A percentile compares a stretch with the other conserved stretches of the same genome.
Conservation (phyloP, 2,888 invertebrate genomes). For the Icerya purchasi region DNA sequence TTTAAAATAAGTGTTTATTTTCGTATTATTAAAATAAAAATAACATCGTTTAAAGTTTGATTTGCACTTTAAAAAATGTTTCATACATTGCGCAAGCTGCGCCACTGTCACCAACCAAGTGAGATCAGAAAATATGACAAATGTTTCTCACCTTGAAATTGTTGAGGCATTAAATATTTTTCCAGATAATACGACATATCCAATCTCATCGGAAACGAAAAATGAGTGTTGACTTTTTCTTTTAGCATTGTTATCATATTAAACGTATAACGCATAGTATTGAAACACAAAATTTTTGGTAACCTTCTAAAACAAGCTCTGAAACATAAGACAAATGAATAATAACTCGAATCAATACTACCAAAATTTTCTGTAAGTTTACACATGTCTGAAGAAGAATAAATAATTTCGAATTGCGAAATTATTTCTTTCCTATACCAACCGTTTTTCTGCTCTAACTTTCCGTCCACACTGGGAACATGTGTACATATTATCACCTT, state of each 20-base stretch:
- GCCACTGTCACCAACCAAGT: too few relatives aligned
- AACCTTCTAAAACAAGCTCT: constrained; percentile 84
- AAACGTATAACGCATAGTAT: constrained; percentile 92
- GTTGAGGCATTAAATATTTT: constrained; percentile 74
- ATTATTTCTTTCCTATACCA: constrained; percentile 13
- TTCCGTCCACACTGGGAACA: constrained; percentile 88
- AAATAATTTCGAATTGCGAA: neutral
- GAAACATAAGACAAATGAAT: constrained; percentile 19
- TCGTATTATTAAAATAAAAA: too few relatives aligned
- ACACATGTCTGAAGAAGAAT: neutral
- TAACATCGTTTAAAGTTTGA: too few relatives aligned
- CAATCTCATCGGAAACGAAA: constrained; percentile 77
- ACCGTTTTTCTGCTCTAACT: constrained; percentile 83
- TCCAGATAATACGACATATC: constrained; percentile 92
- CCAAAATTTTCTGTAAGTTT: neutral
- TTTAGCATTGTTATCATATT: constrained; percentile 95
- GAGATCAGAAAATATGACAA: too few relatives aligned
- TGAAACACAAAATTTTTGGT: constrained; percentile 82
- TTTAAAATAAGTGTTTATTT: too few relatives aligned
- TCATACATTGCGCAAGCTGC: too few relatives aligned
- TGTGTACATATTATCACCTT: constrained; percentile 95
- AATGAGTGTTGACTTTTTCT: constrained; percentile 92
- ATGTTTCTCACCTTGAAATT: constrained; percentile 58
- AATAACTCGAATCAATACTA: neutral
- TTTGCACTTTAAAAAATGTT: too few relatives aligned